phyloP scores from a whole-genome alignment of 2,797 vertebrate genomes.

The Anas acuta region DNA sequence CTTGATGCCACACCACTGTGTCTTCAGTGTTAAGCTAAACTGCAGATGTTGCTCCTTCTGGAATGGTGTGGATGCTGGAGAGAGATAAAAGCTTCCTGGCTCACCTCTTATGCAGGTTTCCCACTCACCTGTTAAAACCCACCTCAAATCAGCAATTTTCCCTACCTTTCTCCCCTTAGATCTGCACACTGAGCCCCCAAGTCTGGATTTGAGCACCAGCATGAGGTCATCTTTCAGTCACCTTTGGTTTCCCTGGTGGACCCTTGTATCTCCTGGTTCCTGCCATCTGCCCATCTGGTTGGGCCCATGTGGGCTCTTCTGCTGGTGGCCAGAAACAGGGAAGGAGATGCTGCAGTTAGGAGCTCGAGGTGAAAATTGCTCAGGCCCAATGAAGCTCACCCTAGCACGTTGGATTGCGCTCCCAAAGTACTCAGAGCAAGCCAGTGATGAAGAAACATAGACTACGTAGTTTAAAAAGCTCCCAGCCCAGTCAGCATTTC shows the following conservation, averaged over 20 bases:
- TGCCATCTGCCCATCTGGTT: not conserved
- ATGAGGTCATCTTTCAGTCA: accelerated
- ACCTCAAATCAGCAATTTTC: not conserved
- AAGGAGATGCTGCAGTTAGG: not conserved
- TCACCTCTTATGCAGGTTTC: not conserved
- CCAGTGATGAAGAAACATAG: not conserved
- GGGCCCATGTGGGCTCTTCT: not conserved
- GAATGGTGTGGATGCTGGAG: not conserved
- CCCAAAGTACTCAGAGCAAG: not conserved
- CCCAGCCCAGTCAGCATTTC: conserved; percentile 59
- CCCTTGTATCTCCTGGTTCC: not conserved
- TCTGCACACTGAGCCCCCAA: not conserved
- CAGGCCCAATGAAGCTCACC: not conserved
- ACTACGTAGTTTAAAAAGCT: conserved; percentile 20
- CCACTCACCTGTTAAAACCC: not conserved
- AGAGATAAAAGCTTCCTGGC: not conserved
- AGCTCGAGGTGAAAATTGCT: not conserved
- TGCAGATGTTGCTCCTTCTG: not conserved
- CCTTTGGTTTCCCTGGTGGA: not conserved
- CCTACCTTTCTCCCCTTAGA: not conserved
- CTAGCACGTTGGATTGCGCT: accelerated
- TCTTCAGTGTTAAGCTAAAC: not conserved
- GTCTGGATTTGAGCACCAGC: not conserved
- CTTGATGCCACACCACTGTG: not conserved
- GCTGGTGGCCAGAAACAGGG: not conserved